A percentile compares a stretch with the other conserved stretches of the same genome.
Evolutionary conservation across 2,888 invertebrate genomes (phyloP).

Genomic region (Phania funesta): DNA sequence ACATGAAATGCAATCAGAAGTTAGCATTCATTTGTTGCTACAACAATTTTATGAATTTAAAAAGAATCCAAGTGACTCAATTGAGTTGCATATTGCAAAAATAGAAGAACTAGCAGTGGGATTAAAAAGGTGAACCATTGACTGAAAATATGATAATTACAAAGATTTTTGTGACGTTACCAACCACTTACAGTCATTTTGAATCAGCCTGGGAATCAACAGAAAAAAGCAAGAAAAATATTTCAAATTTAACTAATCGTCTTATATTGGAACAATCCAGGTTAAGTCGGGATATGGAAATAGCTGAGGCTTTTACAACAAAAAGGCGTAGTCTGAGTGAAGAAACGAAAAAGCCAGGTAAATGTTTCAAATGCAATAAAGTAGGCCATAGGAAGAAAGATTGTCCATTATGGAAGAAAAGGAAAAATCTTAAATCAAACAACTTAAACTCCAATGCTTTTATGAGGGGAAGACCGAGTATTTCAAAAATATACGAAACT

Average conservation of each 20-base stretch:
- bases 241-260: no score
- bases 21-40: not conserved
- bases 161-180: conserved; percentile 18
- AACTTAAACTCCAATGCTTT: conserved; percentile 4
- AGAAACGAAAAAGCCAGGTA: not conserved
- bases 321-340: not conserved
- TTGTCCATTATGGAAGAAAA: conserved; percentile 21
- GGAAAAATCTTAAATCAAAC: not conserved
- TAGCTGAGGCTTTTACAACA: not conserved
- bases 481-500: no score
- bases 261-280: no score
- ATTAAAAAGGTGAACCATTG: not conserved
- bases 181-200: not conserved
- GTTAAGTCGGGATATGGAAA: no score
- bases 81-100: no score
- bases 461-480: not conserved
- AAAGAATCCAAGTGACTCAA: not conserved
- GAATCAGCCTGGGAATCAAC: not conserved
- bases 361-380: conserved; percentile 19
- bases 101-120: conserved; percentile 6
- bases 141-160: conserved; percentile 6
- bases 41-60: not conserved
- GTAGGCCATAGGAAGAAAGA: conserved; percentile 10
- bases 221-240: not conserved
- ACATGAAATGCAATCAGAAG: no score